Evolutionary conservation across 2,797 vertebrate genomes (phyloP), one percentile per base, ranked within the genome.

Genomic region (Eupleurogrammus muticus): DNA sequence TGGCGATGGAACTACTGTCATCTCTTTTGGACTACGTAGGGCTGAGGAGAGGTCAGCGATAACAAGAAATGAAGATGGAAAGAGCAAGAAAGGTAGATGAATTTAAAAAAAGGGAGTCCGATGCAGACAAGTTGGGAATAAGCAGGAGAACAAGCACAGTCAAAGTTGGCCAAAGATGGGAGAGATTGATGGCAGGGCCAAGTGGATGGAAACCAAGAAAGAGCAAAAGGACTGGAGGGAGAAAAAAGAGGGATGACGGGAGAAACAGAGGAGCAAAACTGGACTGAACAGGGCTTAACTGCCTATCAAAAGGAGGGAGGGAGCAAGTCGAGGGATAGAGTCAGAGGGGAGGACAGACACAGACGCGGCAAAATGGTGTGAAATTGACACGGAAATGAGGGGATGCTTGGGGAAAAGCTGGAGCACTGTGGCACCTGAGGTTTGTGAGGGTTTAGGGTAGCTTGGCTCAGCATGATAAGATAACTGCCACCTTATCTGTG

Each of bases 401-500:
- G 76, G 70, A 73, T 38, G 80, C 58, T 76, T 58, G 62, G 73
- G 80, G 77, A 58, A 51, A 70, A 57, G 69, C 83, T 75, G 79
- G 79, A 48, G 16, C n/a, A 35, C 66, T 75, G 71, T 65, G 79
- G 81, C 85, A 89, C 87, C 81, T 81, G 86, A 84, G 88, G 84
- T 81, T 77, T 83, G 86, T 24, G 63, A 68, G 73, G 82, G 83
- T 79, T 80, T 79, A 66, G 85, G 84, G 67, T 51, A 66, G 86
- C 76, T 91, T 87, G 81, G 89, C 82, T 80, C 79, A 44, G 77
- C 63, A 67, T 21, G 85, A 88, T 85, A 85, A 88, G 89, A 90
- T 90, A 91, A 87, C 79, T 83, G 83, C 86, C 73, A 79, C 82
- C 90, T 92, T 92, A 92, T 92, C 91, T 79, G 75, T 58, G 63